These are phyloP conservation scores for Phalacrocorax carbo DNA, from an alignment of 2,113 vertebrate species.

Conservation along the genomic window DNA sequence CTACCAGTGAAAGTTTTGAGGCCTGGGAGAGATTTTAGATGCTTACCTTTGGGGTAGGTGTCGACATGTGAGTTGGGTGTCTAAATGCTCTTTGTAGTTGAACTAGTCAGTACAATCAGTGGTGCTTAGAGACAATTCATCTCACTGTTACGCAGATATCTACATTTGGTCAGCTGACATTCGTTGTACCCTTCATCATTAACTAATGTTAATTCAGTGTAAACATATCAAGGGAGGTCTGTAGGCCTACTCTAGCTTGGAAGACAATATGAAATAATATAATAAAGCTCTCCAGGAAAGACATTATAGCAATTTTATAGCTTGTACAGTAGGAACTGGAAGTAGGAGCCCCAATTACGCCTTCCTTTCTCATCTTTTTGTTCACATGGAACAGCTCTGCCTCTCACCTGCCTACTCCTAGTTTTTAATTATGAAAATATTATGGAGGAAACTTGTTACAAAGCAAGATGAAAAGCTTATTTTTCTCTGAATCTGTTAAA, in stretches of 20 bases:
- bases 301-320: not conserved
- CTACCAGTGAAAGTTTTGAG: not conserved
- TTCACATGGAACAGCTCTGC: slow-evolving; percentile 23
- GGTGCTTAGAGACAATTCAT: not conserved
- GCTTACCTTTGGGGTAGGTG: not conserved
- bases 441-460: slow-evolving; percentile 3
- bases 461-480: not conserved
- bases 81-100: not conserved
- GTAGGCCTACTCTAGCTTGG: not conserved
- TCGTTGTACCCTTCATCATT: not conserved
- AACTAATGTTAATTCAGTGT: not conserved
- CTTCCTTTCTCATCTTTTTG: slow-evolving; percentile 24
- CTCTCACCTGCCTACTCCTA: slow-evolving; percentile 39
- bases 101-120: not conserved
- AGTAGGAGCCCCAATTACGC: not conserved
- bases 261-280: not conserved
- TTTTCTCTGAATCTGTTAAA: slow-evolving; percentile 1
- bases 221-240: not conserved
- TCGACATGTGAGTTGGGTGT: not conserved
- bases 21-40: not conserved
- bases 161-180: not conserved
- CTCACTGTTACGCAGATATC: not conserved
- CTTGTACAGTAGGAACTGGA: slow-evolving; percentile 1
- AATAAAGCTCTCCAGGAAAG: not conserved
- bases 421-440: slow-evolving; percentile 52